These are phyloP conservation scores for Pterostichus madidus DNA, from an alignment of 2,888 invertebrate species.

Conservation along the genomic window DNA sequence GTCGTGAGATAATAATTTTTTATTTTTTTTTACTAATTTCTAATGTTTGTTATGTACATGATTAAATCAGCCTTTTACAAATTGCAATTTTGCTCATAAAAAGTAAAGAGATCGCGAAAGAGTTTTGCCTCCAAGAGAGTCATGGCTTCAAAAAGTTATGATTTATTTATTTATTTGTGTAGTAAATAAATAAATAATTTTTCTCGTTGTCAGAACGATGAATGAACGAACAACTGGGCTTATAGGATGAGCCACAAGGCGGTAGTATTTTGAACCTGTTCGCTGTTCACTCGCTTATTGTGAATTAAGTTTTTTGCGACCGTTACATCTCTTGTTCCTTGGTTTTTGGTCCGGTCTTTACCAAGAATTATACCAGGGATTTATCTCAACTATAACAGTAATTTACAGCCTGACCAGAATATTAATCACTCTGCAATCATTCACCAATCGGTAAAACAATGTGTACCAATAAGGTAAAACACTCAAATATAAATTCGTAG, in stretches of 20 bases:
- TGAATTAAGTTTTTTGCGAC: slow-evolving; percentile 12
- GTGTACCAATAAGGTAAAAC: background rate
- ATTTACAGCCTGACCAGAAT: slow-evolving; percentile 2
- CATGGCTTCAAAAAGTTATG: too few species aligned
- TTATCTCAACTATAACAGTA: slow-evolving; percentile 14
- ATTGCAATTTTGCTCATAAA: too few species aligned
- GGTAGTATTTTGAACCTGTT: slow-evolving; percentile 7
- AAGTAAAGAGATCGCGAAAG: too few species aligned
- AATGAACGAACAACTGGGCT: background rate
- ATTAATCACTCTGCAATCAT: slow-evolving; percentile 42
- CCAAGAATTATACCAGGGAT: slow-evolving; percentile 13
- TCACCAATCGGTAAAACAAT: slow-evolving; percentile 7
- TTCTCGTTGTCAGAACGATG: background rate
- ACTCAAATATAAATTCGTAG: background rate
- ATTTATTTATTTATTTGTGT: too few species aligned
- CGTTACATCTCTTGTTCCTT: background rate
- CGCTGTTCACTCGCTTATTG: slow-evolving; percentile 1
- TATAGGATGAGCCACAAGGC: background rate
- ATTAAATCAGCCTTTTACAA: too few species aligned
- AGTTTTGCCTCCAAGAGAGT: too few species aligned
- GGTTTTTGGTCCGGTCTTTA: slow-evolving; percentile 21
- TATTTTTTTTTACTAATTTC: too few species aligned
- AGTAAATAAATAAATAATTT: background rate
- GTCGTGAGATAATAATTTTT: too few species aligned
- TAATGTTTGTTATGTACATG: too few species aligned